Conservation (phyloP, 2,113 vertebrate species). For the Poeciliopsis retropinna region DNA sequence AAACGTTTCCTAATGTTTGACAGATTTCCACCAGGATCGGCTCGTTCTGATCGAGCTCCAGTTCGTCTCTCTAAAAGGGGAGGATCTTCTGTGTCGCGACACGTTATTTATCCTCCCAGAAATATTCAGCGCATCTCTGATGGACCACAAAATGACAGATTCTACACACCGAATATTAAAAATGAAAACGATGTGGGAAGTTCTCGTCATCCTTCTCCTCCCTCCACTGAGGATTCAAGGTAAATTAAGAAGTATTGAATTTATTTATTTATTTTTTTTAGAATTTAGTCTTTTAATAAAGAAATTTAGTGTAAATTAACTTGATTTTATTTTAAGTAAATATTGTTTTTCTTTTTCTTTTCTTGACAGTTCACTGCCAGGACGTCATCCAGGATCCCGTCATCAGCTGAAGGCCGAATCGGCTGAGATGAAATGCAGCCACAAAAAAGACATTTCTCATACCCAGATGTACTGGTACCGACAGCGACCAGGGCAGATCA, state of each 20-base stretch:
- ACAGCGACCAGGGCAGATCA: constrained; percentile 40
- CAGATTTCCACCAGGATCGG: background rate
- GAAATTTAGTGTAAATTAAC: too few relatives aligned
- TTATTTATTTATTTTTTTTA: too few relatives aligned
- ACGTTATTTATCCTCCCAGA: background rate
- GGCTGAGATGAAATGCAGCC: constrained; percentile 55
- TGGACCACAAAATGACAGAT: background rate
- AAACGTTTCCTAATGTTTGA: constrained; percentile 34
- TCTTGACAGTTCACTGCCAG: constrained; percentile 25
- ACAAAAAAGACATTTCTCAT: constrained; percentile 27
- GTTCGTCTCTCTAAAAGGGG: background rate
- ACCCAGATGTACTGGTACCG: constrained; percentile 52
- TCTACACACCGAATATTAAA: background rate
- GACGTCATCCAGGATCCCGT: constrained; percentile 51
- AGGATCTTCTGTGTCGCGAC: background rate
- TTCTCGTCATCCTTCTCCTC: rapidly evolving
- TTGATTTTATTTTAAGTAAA: background rate
- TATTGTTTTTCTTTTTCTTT: background rate
- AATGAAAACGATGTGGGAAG: background rate
- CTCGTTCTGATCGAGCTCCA: background rate
- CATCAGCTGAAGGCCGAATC: constrained; percentile 8
- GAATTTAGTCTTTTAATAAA: too few relatives aligned
- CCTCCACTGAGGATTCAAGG: background rate
- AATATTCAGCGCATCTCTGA: background rate
- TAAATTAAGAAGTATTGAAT: background rate